Evolutionary conservation across 2,113 vertebrate genomes (phyloP), one percentile per base, ranked within the genome.

Genomic region (Corythoichthys haematopterus): DNA sequence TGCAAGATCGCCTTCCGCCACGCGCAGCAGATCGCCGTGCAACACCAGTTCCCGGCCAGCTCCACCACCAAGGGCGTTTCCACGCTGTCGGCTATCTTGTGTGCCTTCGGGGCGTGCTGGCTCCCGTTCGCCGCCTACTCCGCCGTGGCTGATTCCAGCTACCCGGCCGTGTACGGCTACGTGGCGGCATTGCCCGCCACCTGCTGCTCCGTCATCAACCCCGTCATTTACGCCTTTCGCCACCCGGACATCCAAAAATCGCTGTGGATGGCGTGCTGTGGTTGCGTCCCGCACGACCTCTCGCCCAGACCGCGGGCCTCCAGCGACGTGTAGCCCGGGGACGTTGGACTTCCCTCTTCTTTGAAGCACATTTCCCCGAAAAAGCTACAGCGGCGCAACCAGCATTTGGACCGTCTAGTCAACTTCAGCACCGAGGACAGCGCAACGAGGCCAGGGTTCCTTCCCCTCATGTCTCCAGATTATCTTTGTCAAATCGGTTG

Each of bases 181-280:
- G 93, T 91, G 20, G 81, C 95, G 3, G 94, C 92, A 8, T 90
- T 96, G 68, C 95, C 94, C 0, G 95, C 94, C 60, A 88, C 94
- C 53, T 93, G 92, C 86, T 94, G 94, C 87, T 96, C 95, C 1
- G 93, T 94, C 70, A 92, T 97, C 88, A 97, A 96, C 86, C 95
- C 95, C 61, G 86, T 96, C 81, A 92, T 97, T 4, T 97, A 97
- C 46, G 95, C 94, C 77, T 97, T 95, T 84, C 85, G 95, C 3
- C 95, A 96, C 86, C 95, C 94, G 0, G 95, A 96, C 83, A 94
- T 96, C 78, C 95, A 95, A 90, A 95, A 96, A 79, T 93, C 95
- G 1, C 92, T 97, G 35, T 94, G 93, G 94, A 80, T 95, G 78
- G 94, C 94, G 36, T 95, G 95, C 80, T 96, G 95, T n/a, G 94